phyloP scores from a whole-genome alignment of 2,888 invertebrate genomes.

The Helleia helle region DNA sequence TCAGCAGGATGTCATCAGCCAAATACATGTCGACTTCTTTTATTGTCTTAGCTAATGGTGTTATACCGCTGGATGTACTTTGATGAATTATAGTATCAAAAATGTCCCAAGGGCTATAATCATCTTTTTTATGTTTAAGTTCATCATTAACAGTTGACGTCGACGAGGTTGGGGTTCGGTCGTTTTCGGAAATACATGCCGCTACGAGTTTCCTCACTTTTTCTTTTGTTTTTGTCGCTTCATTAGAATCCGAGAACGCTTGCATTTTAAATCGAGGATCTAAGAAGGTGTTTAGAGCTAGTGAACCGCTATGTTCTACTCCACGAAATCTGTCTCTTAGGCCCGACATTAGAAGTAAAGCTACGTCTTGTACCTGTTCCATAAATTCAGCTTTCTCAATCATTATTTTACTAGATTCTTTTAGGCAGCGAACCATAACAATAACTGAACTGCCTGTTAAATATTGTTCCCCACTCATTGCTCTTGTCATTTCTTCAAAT shows the following conservation, averaged over 20 bases:
- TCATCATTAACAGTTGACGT: no score
- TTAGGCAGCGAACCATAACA: neutral
- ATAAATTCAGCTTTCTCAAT: neutral
- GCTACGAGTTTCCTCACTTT: neutral
- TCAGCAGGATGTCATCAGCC: slow-evolving; percentile 18
- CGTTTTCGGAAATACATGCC: neutral
- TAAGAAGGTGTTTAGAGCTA: neutral
- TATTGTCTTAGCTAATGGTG: slow-evolving; percentile 19
- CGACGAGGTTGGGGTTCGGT: no score
- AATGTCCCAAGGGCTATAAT: no score
- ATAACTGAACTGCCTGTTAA: slow-evolving; percentile 2
- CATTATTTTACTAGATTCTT: neutral
- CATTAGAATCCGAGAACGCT: neutral
- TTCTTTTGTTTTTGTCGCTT: slow-evolving; percentile 1
- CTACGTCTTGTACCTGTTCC: neutral
- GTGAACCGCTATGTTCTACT: neutral
- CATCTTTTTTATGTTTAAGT: no score
- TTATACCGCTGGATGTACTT: no score
- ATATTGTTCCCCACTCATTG: slow-evolving; percentile 18
- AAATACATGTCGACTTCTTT: slow-evolving; percentile 20
- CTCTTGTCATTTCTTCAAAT: slow-evolving; percentile 1
- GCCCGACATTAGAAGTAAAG: neutral
- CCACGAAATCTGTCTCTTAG: neutral
- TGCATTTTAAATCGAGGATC: slow-evolving; percentile 3
- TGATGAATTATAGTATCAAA: no score